Percentiles rank a stretch among this genome's conserved stretches.
phyloP scores from a whole-genome alignment of 1,140 invertebrate species.

The Phortica variegata region DNA sequence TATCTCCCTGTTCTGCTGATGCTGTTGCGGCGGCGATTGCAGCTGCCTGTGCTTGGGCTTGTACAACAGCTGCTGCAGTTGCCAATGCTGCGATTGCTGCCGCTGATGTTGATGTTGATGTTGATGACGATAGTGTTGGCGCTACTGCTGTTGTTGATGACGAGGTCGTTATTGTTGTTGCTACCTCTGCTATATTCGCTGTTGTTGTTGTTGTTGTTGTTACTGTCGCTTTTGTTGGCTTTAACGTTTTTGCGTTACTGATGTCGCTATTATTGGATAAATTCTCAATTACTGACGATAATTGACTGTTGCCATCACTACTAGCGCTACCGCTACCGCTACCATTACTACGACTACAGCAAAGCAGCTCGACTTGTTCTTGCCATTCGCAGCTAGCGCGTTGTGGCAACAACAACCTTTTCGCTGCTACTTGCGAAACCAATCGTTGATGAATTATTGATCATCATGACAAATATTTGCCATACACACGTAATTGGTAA shows the following conservation, averaged over 20 bases:
- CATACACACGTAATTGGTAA: constrained; percentile 39
- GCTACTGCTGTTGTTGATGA: constrained; percentile 17
- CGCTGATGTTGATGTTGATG: constrained; percentile 9
- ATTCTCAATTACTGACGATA: constrained; percentile 56
- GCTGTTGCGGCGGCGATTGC: neutral
- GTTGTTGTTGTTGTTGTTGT: constrained; percentile 8
- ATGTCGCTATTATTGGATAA: constrained; percentile 55
- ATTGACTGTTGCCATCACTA: constrained; percentile 40
- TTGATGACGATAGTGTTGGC: constrained; percentile 1
- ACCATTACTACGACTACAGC: constrained; percentile 6
- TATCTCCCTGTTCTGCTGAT: neutral
- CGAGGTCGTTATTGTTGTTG: constrained; percentile 19
- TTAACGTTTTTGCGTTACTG: constrained; percentile 3
- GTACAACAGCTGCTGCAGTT: constrained; percentile 1
- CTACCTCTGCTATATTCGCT: no score
- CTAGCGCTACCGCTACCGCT: constrained; percentile 12
- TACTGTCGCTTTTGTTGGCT: constrained; percentile 9
- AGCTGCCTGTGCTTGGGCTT: neutral
- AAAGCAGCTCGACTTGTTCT: no score
- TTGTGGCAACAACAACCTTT: constrained; percentile 11
- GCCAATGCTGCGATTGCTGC: constrained; percentile 12
- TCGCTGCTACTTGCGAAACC: constrained; percentile 45
- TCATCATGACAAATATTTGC: constrained; percentile 54
- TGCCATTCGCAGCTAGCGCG: no score
- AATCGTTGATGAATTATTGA: constrained; percentile 54